phyloP scores from a whole-genome alignment of 2,113 vertebrate species.

The Thymallus thymallus region DNA sequence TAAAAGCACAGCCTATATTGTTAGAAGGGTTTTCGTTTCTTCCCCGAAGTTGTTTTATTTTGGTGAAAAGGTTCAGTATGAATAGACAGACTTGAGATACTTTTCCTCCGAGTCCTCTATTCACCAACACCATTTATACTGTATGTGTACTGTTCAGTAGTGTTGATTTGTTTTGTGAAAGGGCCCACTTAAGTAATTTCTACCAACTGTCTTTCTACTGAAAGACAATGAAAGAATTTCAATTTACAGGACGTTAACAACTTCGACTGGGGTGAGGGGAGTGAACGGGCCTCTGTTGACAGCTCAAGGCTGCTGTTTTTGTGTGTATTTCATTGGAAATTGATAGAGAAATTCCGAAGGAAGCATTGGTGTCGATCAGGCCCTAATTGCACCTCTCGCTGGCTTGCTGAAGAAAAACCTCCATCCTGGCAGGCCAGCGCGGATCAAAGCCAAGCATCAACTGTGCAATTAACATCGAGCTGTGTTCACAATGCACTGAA shows the following conservation, averaged over 20 bases:
- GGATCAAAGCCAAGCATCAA: conserved; percentile 54
- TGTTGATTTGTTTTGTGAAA: background rate
- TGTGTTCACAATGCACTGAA: conserved; percentile 35
- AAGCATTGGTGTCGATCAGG: conserved; percentile 53
- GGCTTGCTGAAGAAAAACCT: conserved; percentile 38
- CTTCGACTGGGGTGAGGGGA: background rate
- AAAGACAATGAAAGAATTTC: conserved; percentile 1
- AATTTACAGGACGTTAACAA: background rate
- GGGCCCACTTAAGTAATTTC: background rate
- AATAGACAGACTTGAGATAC: background rate
- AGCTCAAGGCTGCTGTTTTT: conserved; percentile 53
- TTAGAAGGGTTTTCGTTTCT: background rate
- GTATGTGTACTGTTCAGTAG: background rate
- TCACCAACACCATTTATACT: background rate
- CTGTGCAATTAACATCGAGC: conserved; percentile 46
- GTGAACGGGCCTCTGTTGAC: conserved; percentile 20
- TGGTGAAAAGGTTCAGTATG: background rate
- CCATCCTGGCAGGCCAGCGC: conserved; percentile 21
- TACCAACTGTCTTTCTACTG: background rate
- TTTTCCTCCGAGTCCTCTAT: background rate
- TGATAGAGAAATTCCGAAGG: conserved; percentile 62
- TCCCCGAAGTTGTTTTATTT: background rate
- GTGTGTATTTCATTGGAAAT: conserved; percentile 57
- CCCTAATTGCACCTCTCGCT: conserved; percentile 41
- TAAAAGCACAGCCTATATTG: background rate